Conservation (phyloP, 2,888 invertebrate genomes). For the Maniola hyperantus region DNA sequence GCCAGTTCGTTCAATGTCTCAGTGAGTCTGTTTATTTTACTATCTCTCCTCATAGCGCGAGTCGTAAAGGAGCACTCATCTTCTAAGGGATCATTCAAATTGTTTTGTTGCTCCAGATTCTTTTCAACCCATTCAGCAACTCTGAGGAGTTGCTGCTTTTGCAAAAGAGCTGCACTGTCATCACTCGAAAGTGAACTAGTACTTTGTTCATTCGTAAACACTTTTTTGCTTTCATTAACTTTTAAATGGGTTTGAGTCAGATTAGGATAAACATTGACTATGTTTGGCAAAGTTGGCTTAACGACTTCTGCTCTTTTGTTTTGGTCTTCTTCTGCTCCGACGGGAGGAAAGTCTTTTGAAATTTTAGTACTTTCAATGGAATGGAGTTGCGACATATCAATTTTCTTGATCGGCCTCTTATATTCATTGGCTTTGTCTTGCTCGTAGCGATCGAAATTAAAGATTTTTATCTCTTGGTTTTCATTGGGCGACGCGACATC, state of each 20-base stretch:
- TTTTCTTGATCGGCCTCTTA: conserved; percentile 67
- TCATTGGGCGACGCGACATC: conserved; percentile 55
- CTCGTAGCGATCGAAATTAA: conserved; percentile 80
- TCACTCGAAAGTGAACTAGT: conserved; percentile 79
- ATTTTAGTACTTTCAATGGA: conserved; percentile 75
- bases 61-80: conserved; percentile 67
- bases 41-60: conserved; percentile 61
- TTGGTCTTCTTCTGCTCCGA: conserved; percentile 47
- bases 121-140: conserved; percentile 91
- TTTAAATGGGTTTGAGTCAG: conserved; percentile 76
- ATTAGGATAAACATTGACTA: conserved; percentile 77
- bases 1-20: conserved; percentile 75
- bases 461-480: conserved; percentile 73
- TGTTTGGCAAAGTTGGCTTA: conserved; percentile 63
- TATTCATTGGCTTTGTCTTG: conserved; percentile 68
- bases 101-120: conserved; percentile 80
- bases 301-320: conserved; percentile 58
- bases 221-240: conserved; percentile 72
- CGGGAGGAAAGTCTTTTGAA: conserved; percentile 73
- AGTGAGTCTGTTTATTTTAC: conserved; percentile 65
- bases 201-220: conserved; percentile 76
- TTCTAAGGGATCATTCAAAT: conserved; percentile 69
- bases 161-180: conserved; percentile 79
- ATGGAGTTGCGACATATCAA: conserved; percentile 75
- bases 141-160: conserved; percentile 85